A percentile compares a stretch with the other conserved stretches of the same genome.
Conservation (phyloP, 2,888 invertebrate species). For the Lasioglossum leucozonium region DNA sequence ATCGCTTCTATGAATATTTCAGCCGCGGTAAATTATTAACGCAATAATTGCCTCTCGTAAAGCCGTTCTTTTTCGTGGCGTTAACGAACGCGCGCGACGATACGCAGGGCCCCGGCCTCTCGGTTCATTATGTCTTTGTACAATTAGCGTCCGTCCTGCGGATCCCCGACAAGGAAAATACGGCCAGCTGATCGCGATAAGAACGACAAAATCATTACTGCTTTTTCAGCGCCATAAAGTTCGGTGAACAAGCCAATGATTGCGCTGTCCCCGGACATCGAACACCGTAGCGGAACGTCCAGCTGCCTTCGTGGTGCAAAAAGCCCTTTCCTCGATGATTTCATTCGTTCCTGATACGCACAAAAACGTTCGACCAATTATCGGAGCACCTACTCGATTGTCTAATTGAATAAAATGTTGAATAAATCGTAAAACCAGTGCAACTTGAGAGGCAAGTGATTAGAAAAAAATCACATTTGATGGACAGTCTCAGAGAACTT, state of each 20-base stretch:
- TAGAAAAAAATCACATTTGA: neutral
- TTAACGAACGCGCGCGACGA: constrained; percentile 61
- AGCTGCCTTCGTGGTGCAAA: neutral
- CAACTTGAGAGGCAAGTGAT: too few species aligned
- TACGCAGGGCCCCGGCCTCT: constrained; percentile 18
- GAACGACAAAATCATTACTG: constrained; percentile 47
- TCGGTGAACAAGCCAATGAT: neutral
- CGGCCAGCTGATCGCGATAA: constrained; percentile 55
- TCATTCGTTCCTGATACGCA: neutral
- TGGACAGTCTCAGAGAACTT: neutral
- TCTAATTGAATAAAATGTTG: neutral
- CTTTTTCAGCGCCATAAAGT: constrained; percentile 27
- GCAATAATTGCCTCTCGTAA: constrained; percentile 64
- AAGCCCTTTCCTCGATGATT: neutral
- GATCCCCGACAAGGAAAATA: constrained; percentile 24
- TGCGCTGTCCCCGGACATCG: neutral
- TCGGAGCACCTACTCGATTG: neutral
- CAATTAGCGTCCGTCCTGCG: constrained; percentile 57
- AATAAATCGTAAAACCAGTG: neutral
- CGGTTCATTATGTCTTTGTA: constrained; percentile 61
- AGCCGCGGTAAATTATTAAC: constrained; percentile 67
- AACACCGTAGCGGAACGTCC: neutral
- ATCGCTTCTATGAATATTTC: constrained; percentile 64
- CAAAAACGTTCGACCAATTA: neutral
- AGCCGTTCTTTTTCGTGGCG: constrained; percentile 47